Conservation (phyloP, 2,888 invertebrate genomes). For the Galeopsomyia nigrocyanea region DNA sequence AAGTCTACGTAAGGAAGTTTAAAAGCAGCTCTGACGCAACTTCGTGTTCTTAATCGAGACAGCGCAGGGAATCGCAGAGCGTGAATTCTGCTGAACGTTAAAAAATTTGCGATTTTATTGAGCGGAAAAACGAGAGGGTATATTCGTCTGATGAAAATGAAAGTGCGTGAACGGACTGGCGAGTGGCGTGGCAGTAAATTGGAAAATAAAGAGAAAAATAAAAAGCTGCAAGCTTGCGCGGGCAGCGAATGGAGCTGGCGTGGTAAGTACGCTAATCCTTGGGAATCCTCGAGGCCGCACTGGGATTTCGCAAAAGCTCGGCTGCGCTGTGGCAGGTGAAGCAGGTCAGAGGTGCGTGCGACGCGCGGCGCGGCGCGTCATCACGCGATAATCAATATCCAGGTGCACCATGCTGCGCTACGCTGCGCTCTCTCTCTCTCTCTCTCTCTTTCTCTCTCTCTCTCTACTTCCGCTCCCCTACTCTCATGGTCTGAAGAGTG, state of each 20-base stretch:
- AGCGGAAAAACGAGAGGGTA: no score
- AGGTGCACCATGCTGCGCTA: constrained; percentile 35
- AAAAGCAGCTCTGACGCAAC: no score
- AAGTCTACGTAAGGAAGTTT: no score
- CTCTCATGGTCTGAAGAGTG: background rate
- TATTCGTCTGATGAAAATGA: no score
- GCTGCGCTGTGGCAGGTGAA: no score
- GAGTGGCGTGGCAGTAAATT: background rate
- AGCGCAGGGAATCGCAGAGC: no score
- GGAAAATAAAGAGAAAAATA: constrained; percentile 14
- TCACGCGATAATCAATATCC: constrained; percentile 46
- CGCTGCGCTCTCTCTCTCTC: background rate
- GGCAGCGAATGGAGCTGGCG: background rate
- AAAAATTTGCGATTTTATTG: no score
- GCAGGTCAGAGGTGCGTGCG: constrained; percentile 12
- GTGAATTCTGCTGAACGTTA: no score
- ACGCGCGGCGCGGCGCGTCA: constrained; percentile 4
- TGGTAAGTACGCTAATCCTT: background rate
- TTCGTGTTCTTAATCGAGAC: no score
- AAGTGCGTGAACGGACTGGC: no score
- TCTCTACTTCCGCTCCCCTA: background rate
- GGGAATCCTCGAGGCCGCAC: background rate
- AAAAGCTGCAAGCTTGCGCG: background rate
- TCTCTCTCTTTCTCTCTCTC: background rate
- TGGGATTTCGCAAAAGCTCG: constrained; percentile 10